These are phyloP conservation scores for Recurvirostra avosetta DNA, from an alignment of 2,113 vertebrate species.

Conservation along the genomic window DNA sequence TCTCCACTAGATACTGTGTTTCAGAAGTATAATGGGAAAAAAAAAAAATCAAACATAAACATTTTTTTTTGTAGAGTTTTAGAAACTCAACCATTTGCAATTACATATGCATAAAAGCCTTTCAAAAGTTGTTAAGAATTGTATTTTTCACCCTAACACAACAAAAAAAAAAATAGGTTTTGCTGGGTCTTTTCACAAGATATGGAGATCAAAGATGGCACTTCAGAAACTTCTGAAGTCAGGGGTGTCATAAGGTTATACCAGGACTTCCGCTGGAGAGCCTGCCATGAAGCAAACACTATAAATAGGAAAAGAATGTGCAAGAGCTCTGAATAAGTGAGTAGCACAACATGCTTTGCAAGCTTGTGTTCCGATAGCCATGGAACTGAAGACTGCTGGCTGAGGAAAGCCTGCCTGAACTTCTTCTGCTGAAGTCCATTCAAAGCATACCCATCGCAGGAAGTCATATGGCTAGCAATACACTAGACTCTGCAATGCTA, in stretches of 20 bases:
- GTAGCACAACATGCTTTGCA: background rate
- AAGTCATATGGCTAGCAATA: background rate
- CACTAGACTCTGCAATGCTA: background rate
- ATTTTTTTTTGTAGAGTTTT: background rate
- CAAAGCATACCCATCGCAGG: background rate
- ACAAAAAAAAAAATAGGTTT: background rate
- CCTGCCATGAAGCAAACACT: background rate
- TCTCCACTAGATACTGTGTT: background rate
- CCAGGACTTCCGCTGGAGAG: background rate
- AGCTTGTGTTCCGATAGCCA: background rate
- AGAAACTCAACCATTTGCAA: background rate
- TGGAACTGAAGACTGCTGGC: background rate
- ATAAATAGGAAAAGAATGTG: slow-evolving; percentile 49
- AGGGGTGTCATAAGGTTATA: background rate
- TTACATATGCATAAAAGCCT: background rate
- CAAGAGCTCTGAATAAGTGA: background rate
- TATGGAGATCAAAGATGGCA: background rate
- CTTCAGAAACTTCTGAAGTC: background rate
- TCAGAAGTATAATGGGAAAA: background rate
- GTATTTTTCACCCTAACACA: background rate
- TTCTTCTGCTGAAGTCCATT: background rate
- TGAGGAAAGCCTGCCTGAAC: background rate
- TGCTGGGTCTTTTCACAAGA: background rate
- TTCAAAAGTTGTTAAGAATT: background rate
- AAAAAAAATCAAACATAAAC: background rate